These are phyloP conservation scores for Tinea trinotella DNA, from an alignment of 2,888 invertebrate genomes.

Conservation along the genomic window DNA sequence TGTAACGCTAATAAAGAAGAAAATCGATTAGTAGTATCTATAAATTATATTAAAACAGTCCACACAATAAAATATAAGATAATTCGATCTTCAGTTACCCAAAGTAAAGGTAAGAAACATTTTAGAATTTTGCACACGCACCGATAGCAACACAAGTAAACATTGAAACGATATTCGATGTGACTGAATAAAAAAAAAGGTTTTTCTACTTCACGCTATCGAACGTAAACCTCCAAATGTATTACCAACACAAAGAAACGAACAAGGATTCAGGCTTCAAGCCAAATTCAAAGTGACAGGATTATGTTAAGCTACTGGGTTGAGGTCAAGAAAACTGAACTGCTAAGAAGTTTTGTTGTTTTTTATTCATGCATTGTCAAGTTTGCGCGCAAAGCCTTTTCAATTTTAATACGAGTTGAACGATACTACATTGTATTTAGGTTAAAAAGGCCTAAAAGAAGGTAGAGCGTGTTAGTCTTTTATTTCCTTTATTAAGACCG, in stretches of 20 bases:
- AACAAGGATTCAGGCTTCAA: constrained; percentile 36
- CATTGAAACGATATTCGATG: constrained; percentile 12
- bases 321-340: background rate
- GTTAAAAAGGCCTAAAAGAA: background rate
- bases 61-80: no score
- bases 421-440: background rate
- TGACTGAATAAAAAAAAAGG: constrained; percentile 21
- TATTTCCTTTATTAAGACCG: no score
- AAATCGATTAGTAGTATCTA: no score
- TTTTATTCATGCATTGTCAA: constrained; percentile 5
- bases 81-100: background rate
- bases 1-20: no score
- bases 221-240: constrained; percentile 42
- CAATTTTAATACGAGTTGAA: background rate
- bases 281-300: constrained; percentile 50
- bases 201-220: constrained; percentile 31
- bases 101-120: background rate
- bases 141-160: constrained; percentile 9
- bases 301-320: constrained; percentile 28
- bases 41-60: no score
- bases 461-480: no score
- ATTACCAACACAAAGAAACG: constrained; percentile 42
- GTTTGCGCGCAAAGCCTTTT: background rate
- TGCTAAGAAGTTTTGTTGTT: background rate
- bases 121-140: constrained; percentile 9